Percentiles rank a stretch among this genome's conserved stretches.
These are phyloP conservation scores for Drosophila funebris DNA, from an alignment of 1,140 invertebrate species.

Conservation along the genomic window DNA sequence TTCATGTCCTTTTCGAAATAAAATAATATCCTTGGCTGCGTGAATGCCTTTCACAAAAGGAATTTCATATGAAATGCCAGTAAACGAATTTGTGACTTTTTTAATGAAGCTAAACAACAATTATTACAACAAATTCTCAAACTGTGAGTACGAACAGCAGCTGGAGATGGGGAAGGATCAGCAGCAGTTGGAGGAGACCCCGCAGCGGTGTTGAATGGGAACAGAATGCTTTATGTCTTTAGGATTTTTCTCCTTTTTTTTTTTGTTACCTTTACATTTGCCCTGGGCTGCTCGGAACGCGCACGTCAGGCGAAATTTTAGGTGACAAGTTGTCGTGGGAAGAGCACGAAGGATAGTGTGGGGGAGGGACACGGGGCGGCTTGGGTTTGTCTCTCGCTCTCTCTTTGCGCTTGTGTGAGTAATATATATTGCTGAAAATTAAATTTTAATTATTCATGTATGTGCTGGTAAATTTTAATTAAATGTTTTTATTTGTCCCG, in stretches of 20 bases:
- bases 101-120: slow-evolving; percentile 79
- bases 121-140: slow-evolving; percentile 69
- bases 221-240: slow-evolving; percentile 42
- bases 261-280: slow-evolving; percentile 22
- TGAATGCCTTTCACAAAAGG: slow-evolving; percentile 51
- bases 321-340: slow-evolving; percentile 38
- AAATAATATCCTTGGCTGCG: slow-evolving; percentile 3
- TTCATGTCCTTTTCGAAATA: slow-evolving; percentile 50
- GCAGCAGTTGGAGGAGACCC: neutral
- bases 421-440: slow-evolving; percentile 76
- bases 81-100: slow-evolving; percentile 76
- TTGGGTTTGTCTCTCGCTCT: neutral
- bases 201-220: slow-evolving; percentile 15
- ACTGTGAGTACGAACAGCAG: slow-evolving; percentile 7
- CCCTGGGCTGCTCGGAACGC: neutral
- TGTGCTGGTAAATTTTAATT: slow-evolving; percentile 77
- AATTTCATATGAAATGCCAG: slow-evolving; percentile 72
- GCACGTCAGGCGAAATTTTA: slow-evolving; percentile 27
- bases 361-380: neutral
- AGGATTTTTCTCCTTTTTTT: neutral
- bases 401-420: slow-evolving; percentile 30
- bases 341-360: neutral
- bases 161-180: neutral
- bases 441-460: slow-evolving; percentile 80
- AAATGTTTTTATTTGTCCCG: slow-evolving; percentile 73